Base-by-base conservation (phyloP, 2,888 invertebrate species). In the Tenthredo notha region DNA sequence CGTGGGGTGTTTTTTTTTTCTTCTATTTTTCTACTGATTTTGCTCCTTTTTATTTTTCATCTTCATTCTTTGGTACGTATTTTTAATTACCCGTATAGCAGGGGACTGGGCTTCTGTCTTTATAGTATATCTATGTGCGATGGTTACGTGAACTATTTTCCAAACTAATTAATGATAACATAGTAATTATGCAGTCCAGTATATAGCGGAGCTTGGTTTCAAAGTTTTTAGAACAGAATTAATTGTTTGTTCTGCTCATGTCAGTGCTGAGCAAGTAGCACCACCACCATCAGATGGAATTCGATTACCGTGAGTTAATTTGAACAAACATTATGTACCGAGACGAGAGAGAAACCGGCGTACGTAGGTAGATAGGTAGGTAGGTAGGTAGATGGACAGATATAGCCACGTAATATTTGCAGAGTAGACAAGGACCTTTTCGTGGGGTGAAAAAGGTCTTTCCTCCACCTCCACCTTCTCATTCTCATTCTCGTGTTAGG, bases 301-400 rank as follows among this genome's bases (percentile, higher is more conserved):
- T 78, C 78, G 78, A 78, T 78, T 78, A 78, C 54, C 58, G 37
- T 50, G 58, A 78, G 58, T 78, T 78, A 78, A 78, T 78, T 78
- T 78, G 78, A 78, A 78, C 78, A 78, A 78, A 78, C 58, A 78
- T 61, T 78, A 77, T 47, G 54, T 50, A 77, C 54, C 29, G 33
- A 33, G 77, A 43, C 43, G 43, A 74, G 21, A 67, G 29, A 67
- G 65, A n/a, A n/a, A 65, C 29, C 33, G 33, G 29, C 21, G 25
- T 7, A 7, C 10, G 18, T 37, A 33, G 70, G 70, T 9, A 25
- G 10, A 7, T 74, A 10, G 43, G 40, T 43, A 12, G 18, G 10
- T 43, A 40, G 40, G 72, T 43, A 21, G 40, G 9, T 54, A 50
- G 54, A 50, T 47, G 50, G 61, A 9, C 47, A 47, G 9, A 74